Evolutionary conservation across 2,113 vertebrate species (phyloP), one percentile per base, ranked within the genome.

Genomic region (Lagopus leucura): DNA sequence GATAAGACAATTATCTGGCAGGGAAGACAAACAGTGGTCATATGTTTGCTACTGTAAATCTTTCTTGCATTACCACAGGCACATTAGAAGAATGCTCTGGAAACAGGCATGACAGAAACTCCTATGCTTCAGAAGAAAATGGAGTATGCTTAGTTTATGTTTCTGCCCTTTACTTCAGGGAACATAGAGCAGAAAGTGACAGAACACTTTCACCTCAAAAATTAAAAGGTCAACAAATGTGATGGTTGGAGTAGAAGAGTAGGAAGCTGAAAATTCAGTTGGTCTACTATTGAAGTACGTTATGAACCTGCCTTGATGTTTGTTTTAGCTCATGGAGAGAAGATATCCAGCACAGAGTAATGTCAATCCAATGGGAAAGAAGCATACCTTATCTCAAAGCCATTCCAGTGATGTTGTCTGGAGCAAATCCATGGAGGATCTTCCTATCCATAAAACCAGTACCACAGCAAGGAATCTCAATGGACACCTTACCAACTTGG

Each of bases 351-450:
- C 87, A 13, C 92, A 95, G 60, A 70, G 4, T 25, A 85, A 45
- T 18, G 17, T 4, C 6, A 67, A 16, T 69, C 32, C 74, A 82
- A 6, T 6, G 30, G 63, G 48, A n/a, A 69, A 63, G 34, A 71
- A 21, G 3, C 13, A 2, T 32, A 34, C 11, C 12, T 16, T 65
- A 27, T 28, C 71, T 74, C 78, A 2, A 82, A 77, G 28, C 28
- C 64, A 55, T 13, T 2, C 2, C n/a, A 27, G 21, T 32, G 54
- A 64, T 7, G 52, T 27, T 88, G 40, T 47, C 86, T 92, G 95
- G 61, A 98, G 96, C 78, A 97, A 92, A 76, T 97, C 98, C 60
- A 95, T 82, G 94, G 97, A 98, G 13, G 21, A 42, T 69, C 91
- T 96, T 55, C 89, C 94, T 36, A 92, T 83, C 54, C 90, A 15